Evolutionary conservation across 2,888 invertebrate species (phyloP).

Genomic region (Lasioglossum zephyrum): DNA sequence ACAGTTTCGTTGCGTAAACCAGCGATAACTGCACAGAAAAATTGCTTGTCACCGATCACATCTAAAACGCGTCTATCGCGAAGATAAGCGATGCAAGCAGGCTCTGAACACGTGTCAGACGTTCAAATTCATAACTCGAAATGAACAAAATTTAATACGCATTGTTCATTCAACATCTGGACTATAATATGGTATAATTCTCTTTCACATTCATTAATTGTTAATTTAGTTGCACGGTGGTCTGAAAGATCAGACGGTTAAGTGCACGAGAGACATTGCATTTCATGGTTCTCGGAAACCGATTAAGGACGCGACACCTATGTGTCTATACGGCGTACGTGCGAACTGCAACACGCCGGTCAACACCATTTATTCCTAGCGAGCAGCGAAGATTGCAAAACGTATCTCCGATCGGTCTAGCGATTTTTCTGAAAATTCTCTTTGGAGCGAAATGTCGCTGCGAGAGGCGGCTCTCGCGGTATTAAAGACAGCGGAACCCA

Average conservation of each 20-base stretch:
- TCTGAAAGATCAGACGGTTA: constrained; percentile 12
- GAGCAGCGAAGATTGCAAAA: not conserved
- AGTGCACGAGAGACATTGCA: constrained; percentile 42
- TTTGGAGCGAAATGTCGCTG: not conserved
- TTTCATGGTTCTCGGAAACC: constrained; percentile 55
- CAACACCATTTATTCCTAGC: constrained; percentile 15
- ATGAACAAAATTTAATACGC: too few species aligned
- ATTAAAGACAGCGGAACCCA: not conserved
- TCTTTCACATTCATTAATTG: too few species aligned
- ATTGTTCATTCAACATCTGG: too few species aligned
- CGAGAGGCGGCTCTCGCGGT: not conserved
- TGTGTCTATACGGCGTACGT: constrained; percentile 5
- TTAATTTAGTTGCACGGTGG: too few species aligned
- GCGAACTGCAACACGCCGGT: constrained; percentile 33
- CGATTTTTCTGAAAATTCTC: not conserved
- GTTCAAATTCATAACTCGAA: not conserved
- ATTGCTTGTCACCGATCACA: constrained; percentile 33
- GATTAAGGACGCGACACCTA: constrained; percentile 54
- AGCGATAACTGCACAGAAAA: constrained; percentile 31
- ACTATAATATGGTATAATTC: too few species aligned
- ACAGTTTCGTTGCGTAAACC: not conserved
- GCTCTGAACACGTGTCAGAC: not conserved
- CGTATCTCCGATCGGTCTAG: not conserved
- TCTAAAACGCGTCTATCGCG: constrained; percentile 25
- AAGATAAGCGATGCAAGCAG: constrained; percentile 17